Percentiles rank a stretch among this genome's conserved stretches.
phyloP scores from a whole-genome alignment of 2,113 vertebrate genomes.

The Caracal caracal region DNA sequence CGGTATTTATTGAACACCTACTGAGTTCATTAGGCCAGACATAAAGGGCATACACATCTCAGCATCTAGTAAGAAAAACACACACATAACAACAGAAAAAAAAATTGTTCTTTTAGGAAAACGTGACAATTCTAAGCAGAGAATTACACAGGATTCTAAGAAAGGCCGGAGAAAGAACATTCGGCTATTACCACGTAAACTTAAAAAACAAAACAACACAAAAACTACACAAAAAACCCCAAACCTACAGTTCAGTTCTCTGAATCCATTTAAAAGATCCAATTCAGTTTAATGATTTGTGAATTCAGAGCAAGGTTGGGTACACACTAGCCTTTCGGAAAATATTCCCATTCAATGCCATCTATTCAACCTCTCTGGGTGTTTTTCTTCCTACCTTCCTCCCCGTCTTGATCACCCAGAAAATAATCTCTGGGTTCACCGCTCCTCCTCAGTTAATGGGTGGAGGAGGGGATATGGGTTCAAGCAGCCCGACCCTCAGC shows the following conservation, averaged over 20 bases:
- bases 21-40: not conserved
- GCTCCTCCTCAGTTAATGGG: not conserved
- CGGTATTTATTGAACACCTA: not conserved
- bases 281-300: slow-evolving; percentile 5
- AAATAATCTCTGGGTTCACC: not conserved
- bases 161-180: slow-evolving; percentile 39
- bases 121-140: slow-evolving; percentile 20
- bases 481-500: not conserved
- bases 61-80: not conserved
- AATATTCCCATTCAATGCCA: not conserved
- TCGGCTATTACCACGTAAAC: slow-evolving; percentile 26
- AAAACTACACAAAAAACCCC: not conserved
- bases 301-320: not conserved
- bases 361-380: not conserved
- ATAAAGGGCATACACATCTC: not conserved
- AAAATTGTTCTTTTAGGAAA: slow-evolving; percentile 12
- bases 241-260: not conserved
- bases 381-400: not conserved
- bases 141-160: slow-evolving; percentile 40
- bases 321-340: not conserved
- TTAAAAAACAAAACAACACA: not conserved
- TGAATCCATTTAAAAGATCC: slow-evolving; percentile 22
- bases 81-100: not conserved
- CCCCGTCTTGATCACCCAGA: not conserved
- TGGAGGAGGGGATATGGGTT: not conserved